A percentile compares a stretch with the other conserved stretches of the same genome.
phyloP scores from a whole-genome alignment of 1,140 invertebrate genomes.

The Grapholita molesta region DNA sequence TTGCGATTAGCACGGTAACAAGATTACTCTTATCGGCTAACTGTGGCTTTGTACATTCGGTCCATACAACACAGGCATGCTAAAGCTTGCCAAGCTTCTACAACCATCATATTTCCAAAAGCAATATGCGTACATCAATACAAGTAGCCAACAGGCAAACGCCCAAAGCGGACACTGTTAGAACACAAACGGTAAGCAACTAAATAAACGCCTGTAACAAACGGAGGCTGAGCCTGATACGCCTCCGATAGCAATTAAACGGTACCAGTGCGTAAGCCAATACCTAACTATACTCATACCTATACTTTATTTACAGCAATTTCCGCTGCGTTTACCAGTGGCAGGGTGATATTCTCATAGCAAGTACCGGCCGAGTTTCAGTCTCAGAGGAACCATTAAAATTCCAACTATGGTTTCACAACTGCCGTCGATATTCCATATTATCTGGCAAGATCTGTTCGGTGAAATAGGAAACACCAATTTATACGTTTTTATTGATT shows the following conservation, averaged over 20 bases:
- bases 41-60: too few species aligned
- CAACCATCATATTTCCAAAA: background rate
- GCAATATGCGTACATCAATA: background rate
- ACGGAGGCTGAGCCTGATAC: background rate
- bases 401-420: too few species aligned
- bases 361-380: background rate
- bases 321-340: conserved; percentile 10
- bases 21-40: too few species aligned
- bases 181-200: background rate
- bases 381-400: background rate
- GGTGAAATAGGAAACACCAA: too few species aligned
- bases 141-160: background rate
- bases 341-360: background rate
- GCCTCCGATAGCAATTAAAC: conserved; percentile 4
- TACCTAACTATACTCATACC: background rate
- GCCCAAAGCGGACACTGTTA: background rate
- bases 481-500: too few species aligned
- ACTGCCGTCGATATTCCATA: too few species aligned
- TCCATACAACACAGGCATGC: too few species aligned
- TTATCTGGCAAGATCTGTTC: too few species aligned
- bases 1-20: too few species aligned
- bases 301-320: conserved; percentile 13
- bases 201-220: background rate
- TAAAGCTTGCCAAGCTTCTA: background rate
- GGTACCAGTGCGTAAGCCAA: background rate